These are phyloP conservation scores for Drosophila tristis DNA, from an alignment of 1,140 invertebrate genomes.

Conservation along the genomic window DNA sequence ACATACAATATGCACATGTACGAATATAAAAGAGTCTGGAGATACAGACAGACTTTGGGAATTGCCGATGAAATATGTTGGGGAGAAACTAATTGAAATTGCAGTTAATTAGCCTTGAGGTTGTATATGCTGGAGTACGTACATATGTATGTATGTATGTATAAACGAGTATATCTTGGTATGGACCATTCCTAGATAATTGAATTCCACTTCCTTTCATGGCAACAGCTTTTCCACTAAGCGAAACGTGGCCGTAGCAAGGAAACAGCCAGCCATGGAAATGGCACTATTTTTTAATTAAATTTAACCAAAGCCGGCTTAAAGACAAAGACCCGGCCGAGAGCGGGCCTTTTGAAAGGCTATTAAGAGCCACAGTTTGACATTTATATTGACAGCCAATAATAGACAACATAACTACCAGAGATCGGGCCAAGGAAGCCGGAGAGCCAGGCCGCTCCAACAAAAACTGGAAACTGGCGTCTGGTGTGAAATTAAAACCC, in stretches of 20 bases:
- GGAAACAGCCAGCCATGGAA: background rate
- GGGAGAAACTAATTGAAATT: constrained; percentile 52
- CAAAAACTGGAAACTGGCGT: constrained; percentile 41
- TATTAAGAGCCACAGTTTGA: constrained; percentile 72
- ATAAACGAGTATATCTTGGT: background rate
- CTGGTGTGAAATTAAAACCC: constrained; percentile 71
- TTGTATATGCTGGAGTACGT: constrained; percentile 38
- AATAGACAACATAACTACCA: constrained; percentile 81
- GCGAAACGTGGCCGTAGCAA: background rate
- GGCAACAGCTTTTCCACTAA: constrained; percentile 21
- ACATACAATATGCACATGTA: background rate
- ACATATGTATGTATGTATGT: background rate
- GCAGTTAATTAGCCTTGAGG: constrained; percentile 51
- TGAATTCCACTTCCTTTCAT: constrained; percentile 61
- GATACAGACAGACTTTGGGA: background rate
- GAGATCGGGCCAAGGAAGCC: constrained; percentile 21
- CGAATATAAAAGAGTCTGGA: background rate
- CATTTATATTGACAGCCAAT: constrained; percentile 83
- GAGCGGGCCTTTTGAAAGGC: constrained; percentile 62
- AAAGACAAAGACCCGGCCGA: constrained; percentile 32
- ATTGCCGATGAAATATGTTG: constrained; percentile 38
- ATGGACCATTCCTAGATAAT: constrained; percentile 31
- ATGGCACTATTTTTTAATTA: constrained; percentile 62
- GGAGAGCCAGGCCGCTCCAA: constrained; percentile 21
- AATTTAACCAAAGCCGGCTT: constrained; percentile 57